phyloP scores from a whole-genome alignment of 2,797 vertebrate species.

The Semotilus atromaculatus region DNA sequence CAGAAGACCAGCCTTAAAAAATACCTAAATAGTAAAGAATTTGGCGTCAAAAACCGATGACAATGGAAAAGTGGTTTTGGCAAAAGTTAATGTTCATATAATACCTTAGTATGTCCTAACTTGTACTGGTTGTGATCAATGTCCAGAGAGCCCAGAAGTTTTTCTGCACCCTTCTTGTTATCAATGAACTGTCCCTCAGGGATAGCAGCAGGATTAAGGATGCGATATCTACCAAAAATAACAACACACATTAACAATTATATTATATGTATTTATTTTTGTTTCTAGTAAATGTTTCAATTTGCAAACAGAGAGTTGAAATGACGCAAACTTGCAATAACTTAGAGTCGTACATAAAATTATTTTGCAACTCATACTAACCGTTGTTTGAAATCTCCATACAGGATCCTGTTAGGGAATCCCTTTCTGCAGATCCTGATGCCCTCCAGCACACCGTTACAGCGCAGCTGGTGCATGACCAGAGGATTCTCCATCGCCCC shows the following conservation, averaged over 20 bases:
- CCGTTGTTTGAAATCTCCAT: constrained; percentile 3
- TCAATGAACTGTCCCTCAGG: constrained; percentile 12
- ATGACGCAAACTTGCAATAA: background rate
- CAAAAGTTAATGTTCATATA: background rate
- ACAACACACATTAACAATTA: background rate
- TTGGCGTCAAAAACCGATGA: background rate
- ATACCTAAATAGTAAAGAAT: constrained; percentile 74
- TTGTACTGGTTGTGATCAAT: constrained; percentile 18
- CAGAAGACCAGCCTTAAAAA: constrained; percentile 81
- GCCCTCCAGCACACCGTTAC: constrained; percentile 28
- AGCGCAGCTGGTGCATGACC: constrained; percentile 26
- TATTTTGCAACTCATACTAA: background rate
- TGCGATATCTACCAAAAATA: constrained; percentile 61
- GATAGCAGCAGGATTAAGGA: constrained; percentile 13
- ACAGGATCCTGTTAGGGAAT: constrained; percentile 5
- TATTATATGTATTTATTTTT: background rate
- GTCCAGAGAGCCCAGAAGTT: constrained; percentile 12
- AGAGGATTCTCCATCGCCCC: constrained; percentile 22
- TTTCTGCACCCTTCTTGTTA: constrained; percentile 25
- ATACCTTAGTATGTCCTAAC: constrained; percentile 72
- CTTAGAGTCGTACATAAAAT: background rate
- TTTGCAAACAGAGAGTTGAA: background rate
- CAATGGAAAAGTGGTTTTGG: background rate
- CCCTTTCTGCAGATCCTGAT: constrained; percentile 25
- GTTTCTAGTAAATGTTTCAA: constrained; percentile 48